Evolutionary conservation across 2,888 invertebrate genomes (phyloP).

Genomic region (Clostera curtula): DNA sequence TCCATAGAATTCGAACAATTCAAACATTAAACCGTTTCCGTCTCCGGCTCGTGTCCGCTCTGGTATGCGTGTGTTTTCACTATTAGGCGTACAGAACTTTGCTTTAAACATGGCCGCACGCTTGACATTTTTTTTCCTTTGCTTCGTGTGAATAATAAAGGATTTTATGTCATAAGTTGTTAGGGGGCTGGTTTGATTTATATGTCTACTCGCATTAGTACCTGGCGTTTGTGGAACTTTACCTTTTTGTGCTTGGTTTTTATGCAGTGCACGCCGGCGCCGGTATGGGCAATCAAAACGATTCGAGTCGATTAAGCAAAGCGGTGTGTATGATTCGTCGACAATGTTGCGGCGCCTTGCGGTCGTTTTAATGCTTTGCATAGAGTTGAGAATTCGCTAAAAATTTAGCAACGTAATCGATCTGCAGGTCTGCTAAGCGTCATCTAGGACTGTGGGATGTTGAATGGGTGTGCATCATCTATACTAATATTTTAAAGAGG

Average conservation of each 20-base stretch:
- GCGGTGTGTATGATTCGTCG: constrained; percentile 34
- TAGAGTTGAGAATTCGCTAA: background rate
- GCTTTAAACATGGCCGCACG: no score
- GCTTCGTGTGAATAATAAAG: constrained; percentile 59
- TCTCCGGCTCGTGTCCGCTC: no score
- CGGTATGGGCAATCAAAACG: constrained; percentile 50
- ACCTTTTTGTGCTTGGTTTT: constrained; percentile 41
- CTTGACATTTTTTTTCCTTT: constrained; percentile 40
- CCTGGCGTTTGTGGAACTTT: constrained; percentile 44
- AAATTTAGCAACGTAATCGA: background rate
- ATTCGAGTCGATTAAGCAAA: constrained; percentile 50
- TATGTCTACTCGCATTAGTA: constrained; percentile 40
- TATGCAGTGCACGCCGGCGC: constrained; percentile 45
- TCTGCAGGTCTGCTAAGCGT: no score
- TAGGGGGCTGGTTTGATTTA: constrained; percentile 58
- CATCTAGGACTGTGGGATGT: no score
- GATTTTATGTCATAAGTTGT: constrained; percentile 67
- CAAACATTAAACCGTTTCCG: no score
- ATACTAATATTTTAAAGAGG: no score
- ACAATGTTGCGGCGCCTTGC: constrained; percentile 37
- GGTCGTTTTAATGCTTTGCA: constrained; percentile 2
- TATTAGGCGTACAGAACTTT: no score
- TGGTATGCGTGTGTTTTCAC: no score
- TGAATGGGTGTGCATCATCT: no score
- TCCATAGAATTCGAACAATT: no score